Conservation (phyloP, 2,797 vertebrate genomes). For the Epinephelus malabaricus region DNA sequence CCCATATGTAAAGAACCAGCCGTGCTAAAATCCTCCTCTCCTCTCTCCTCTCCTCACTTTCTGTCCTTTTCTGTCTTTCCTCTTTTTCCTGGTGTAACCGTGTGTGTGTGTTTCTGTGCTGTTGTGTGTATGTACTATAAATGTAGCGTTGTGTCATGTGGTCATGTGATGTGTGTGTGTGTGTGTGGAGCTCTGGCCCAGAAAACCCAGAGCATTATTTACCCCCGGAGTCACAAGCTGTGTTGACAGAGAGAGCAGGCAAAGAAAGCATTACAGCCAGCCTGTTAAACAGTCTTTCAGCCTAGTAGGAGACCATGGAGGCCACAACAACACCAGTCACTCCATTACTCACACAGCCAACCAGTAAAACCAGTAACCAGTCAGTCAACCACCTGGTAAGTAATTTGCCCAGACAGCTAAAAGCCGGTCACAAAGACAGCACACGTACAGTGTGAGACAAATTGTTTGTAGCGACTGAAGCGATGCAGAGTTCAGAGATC, state of each 20-base stretch:
- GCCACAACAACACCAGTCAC: slow-evolving; percentile 5
- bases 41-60: neutral
- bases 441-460: neutral
- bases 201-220: slow-evolving; percentile 58
- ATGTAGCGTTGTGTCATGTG: slow-evolving; percentile 7
- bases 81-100: neutral
- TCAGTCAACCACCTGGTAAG: neutral
- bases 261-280: slow-evolving; percentile 20
- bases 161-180: neutral
- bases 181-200: slow-evolving; percentile 31
- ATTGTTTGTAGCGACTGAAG: neutral
- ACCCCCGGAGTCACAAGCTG: slow-evolving; percentile 38
- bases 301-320: neutral
- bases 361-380: neutral
- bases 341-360: slow-evolving; percentile 14
- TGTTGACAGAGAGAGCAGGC: slow-evolving; percentile 46
- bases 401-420: neutral
- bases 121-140: slow-evolving; percentile 12
- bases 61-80: neutral
- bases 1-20: slow-evolving; percentile 67
- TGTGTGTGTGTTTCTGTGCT: neutral
- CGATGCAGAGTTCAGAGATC: neutral
- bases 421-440: neutral
- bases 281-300: slow-evolving; percentile 12
- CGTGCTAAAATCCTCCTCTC: neutral